A percentile compares a stretch with the other conserved stretches of the same genome.
These are phyloP conservation scores for Gopherus evgoodei DNA, from an alignment of 2,113 vertebrate species.

Conservation along the genomic window DNA sequence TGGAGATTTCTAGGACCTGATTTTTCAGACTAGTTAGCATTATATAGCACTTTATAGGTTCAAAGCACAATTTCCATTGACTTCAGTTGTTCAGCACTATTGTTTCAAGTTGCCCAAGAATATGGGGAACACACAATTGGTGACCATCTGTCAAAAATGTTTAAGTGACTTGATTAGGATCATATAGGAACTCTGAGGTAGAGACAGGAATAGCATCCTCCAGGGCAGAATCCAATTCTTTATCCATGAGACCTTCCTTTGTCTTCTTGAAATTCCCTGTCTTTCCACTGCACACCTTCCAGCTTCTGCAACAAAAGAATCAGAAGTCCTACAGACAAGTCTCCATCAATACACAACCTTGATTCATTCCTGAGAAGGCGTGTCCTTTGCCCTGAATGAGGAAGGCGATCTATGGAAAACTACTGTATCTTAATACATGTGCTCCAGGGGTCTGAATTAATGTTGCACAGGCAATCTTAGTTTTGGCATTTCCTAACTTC, in stretches of 20 bases:
- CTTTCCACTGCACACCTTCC: no score
- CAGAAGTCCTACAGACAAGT: no score
- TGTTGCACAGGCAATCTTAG: not conserved
- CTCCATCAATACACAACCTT: no score
- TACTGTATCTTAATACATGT: no score
- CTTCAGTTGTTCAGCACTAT: not conserved
- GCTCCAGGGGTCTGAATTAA: not conserved
- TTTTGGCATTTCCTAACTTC: not conserved
- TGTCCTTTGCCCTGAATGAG: no score
- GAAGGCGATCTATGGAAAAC: no score
- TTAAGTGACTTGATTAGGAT: not conserved
- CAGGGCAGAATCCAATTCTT: not conserved
- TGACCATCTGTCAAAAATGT: not conserved
- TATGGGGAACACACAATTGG: not conserved
- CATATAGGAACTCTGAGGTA: accelerated
- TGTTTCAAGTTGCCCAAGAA: not conserved
- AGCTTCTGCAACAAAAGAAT: no score
- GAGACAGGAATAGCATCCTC: not conserved
- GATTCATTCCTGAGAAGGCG: no score
- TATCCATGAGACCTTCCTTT: not conserved
- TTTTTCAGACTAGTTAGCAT: constrained; percentile 11
- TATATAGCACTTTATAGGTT: constrained; percentile 7
- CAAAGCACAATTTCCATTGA: not conserved
- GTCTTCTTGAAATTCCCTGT: not conserved
- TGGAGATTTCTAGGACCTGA: not conserved